Evolutionary conservation across 2,888 invertebrate genomes (phyloP).

Genomic region (Scaptodrosophila latifasciaeformis): DNA sequence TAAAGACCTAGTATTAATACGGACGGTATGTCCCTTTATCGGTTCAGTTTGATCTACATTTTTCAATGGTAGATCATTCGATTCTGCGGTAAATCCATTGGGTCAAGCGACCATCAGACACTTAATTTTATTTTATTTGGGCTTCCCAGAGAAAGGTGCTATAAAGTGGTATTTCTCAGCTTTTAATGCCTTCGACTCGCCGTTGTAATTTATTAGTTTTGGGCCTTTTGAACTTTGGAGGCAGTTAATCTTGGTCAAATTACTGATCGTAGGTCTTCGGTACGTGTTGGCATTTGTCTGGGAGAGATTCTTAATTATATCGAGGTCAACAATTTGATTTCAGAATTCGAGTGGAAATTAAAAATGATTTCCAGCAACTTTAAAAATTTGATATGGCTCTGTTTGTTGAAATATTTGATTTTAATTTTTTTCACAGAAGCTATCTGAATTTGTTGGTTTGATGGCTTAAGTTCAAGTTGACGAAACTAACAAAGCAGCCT

Average conservation of each 20-base stretch:
- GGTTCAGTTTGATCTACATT: constrained; percentile 58
- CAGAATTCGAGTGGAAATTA: too few species aligned
- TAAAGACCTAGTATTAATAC: constrained; percentile 67
- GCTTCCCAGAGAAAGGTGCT: constrained; percentile 38
- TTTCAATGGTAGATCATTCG: constrained; percentile 32
- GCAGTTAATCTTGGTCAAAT: constrained; percentile 57
- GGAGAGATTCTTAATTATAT: constrained; percentile 20
- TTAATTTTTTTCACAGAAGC: too few species aligned
- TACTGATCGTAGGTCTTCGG: constrained; percentile 42
- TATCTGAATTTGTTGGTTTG: too few species aligned
- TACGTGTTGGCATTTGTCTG: constrained; percentile 51
- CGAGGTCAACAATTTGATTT: too few species aligned
- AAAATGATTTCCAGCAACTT: too few species aligned
- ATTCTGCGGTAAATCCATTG: too few species aligned
- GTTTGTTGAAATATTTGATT: too few species aligned
- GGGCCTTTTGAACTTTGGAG: constrained; percentile 40
- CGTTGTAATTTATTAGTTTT: constrained; percentile 55
- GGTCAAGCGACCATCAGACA: too few species aligned
- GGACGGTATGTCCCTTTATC: constrained; percentile 54
- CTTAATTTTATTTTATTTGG: neutral
- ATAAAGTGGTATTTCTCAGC: constrained; percentile 40
- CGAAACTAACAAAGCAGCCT: too few species aligned
- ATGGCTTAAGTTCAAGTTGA: too few species aligned
- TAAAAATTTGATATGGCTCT: too few species aligned
- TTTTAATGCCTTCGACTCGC: constrained; percentile 13